These are phyloP conservation scores for Holocentrus rufus DNA, from an alignment of 2,797 vertebrate species.

Conservation along the genomic window DNA sequence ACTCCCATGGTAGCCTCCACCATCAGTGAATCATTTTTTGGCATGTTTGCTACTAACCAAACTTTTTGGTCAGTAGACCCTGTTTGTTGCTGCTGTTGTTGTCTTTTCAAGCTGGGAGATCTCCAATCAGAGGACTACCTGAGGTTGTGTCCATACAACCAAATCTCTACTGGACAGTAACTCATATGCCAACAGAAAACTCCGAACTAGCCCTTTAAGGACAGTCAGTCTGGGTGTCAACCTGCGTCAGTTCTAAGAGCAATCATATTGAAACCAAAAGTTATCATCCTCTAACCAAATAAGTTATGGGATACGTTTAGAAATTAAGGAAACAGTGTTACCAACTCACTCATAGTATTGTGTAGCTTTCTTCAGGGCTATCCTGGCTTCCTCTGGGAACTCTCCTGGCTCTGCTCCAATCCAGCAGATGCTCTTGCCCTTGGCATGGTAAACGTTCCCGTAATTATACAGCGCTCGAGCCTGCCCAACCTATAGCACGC, in stretches of 20 bases:
- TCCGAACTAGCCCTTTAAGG: too few relatives aligned
- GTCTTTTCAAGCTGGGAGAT: too few relatives aligned
- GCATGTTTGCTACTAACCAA: too few relatives aligned
- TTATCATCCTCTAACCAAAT: neutral
- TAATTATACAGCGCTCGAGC: constrained; percentile 97
- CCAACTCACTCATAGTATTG: constrained; percentile 94
- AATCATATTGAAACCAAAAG: constrained; percentile 25
- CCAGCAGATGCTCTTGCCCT: constrained; percentile 93
- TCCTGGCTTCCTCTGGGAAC: constrained; percentile 91
- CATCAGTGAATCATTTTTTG: too few relatives aligned
- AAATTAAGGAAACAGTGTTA: neutral
- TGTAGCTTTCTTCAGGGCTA: constrained; percentile 90
- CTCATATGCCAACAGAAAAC: too few relatives aligned
- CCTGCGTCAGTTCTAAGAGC: neutral
- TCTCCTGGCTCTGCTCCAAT: constrained; percentile 90
- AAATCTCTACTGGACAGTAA: too few relatives aligned
- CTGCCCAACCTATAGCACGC: constrained; percentile 89
- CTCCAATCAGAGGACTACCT: too few relatives aligned
- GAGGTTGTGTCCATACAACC: too few relatives aligned
- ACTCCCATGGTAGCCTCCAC: too few relatives aligned
- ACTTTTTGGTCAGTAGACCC: too few relatives aligned
- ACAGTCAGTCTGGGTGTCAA: neutral
- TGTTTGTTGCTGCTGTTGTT: too few relatives aligned
- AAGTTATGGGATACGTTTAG: neutral
- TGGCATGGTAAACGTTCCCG: constrained; percentile 96